Conservation (phyloP, 1,140 invertebrate genomes). For the Olivierus martensii region DNA sequence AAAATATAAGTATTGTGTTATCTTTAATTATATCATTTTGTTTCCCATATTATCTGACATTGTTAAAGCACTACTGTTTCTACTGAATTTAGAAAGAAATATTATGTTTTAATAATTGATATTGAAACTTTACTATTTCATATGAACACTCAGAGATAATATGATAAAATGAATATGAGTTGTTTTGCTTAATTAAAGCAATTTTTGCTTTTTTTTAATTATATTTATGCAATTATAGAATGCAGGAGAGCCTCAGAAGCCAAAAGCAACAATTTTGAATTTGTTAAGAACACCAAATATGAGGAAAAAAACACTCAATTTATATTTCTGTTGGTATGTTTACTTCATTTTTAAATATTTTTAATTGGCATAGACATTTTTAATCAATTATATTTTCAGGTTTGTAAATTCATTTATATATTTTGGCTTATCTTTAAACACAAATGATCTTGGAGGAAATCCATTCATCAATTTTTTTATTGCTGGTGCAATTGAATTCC, state of each 20-base stretch:
- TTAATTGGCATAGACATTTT: neutral
- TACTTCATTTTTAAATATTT: neutral
- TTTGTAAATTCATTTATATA: conserved; percentile 63
- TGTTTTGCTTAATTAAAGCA: too few relatives aligned
- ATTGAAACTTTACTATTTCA: too few relatives aligned
- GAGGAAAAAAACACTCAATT: conserved; percentile 14
- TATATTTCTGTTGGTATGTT: conserved; percentile 27
- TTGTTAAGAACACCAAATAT: conserved; percentile 14
- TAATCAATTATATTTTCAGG: conserved; percentile 34
- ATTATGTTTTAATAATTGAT: too few relatives aligned
- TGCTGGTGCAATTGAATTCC: conserved; percentile 57
- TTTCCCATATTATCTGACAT: too few relatives aligned
- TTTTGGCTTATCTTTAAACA: conserved; percentile 65
- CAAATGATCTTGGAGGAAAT: conserved; percentile 55
- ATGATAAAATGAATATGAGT: too few relatives aligned
- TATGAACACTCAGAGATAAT: too few relatives aligned
- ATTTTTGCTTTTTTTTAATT: too few relatives aligned
- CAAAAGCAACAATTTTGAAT: conserved; percentile 14
- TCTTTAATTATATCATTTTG: too few relatives aligned
- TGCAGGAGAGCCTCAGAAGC: conserved; percentile 2
- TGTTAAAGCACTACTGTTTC: too few relatives aligned
- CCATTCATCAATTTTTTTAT: conserved; percentile 58
- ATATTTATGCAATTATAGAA: too few relatives aligned
- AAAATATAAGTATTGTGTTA: too few relatives aligned
- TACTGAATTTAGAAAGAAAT: too few relatives aligned